A percentile compares a stretch with the other conserved stretches of the same genome.
Conservation (phyloP, 2,797 vertebrate genomes). For the Stomatorhinus walkeri region DNA sequence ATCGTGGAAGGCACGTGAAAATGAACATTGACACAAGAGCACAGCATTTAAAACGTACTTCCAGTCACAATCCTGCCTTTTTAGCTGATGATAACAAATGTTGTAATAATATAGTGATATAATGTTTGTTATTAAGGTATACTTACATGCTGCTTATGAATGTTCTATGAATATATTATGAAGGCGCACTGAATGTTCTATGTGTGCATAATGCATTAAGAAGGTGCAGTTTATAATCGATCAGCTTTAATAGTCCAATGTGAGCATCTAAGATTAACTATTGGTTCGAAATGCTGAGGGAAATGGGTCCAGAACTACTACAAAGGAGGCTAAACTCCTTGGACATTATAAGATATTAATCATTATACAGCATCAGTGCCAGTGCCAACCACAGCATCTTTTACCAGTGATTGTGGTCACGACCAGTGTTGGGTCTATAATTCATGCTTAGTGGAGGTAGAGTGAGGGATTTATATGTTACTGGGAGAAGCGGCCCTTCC, state of each 20-base stretch:
- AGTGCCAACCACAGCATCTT: neutral
- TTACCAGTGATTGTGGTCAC: neutral
- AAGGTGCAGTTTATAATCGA: neutral
- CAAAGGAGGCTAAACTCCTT: neutral
- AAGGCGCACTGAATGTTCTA: neutral
- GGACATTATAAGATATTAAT: constrained; percentile 17
- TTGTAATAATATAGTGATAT: neutral
- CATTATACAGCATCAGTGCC: neutral
- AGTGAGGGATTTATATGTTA: neutral
- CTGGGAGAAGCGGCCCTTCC: neutral
- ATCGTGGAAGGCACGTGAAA: neutral
- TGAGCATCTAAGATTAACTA: neutral
- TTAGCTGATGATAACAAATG: neutral
- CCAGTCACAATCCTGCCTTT: neutral
- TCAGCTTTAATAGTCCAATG: neutral
- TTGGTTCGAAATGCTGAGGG: constrained; percentile 2
- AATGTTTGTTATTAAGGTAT: neutral
- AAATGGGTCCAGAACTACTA: neutral
- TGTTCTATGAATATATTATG: neutral
- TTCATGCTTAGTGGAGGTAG: neutral
- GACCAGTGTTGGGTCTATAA: neutral
- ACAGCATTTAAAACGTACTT: neutral
- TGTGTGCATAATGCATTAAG: neutral
- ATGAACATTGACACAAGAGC: neutral
- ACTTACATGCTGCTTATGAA: neutral